These are phyloP conservation scores for Sciurus carolinensis DNA, from an alignment of 2,797 vertebrate species.

Conservation along the genomic window DNA sequence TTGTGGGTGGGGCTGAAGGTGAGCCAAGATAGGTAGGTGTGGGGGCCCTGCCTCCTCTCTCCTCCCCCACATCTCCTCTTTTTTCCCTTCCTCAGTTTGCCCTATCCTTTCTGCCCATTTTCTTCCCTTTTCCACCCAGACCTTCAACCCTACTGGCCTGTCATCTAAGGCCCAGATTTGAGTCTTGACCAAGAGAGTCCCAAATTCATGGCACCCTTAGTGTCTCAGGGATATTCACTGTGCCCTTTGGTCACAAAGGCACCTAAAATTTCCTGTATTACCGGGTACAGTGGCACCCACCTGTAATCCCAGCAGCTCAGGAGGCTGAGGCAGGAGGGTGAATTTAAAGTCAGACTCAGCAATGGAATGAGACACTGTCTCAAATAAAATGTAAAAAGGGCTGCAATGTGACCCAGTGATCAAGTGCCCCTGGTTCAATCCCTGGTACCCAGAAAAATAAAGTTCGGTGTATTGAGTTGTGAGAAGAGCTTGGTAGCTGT, in stretches of 20 bases:
- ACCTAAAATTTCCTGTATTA: background rate
- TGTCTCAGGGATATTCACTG: background rate
- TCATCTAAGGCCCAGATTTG: background rate
- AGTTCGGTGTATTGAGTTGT: background rate
- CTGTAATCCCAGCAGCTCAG: too few relatives aligned
- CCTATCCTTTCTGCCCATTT: background rate
- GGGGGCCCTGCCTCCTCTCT: background rate
- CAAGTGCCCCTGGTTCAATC: too few relatives aligned
- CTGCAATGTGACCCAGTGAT: too few relatives aligned
- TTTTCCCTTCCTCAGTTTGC: too few relatives aligned
- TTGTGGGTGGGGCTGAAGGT: background rate
- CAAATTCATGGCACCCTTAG: background rate
- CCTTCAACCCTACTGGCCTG: background rate
- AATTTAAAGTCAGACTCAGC: too few relatives aligned
- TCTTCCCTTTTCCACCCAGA: background rate
- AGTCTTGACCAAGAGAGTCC: background rate
- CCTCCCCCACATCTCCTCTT: background rate
- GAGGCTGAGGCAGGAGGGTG: too few relatives aligned
- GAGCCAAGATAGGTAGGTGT: background rate
- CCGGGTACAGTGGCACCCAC: too few relatives aligned
- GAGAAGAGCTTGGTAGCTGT: background rate
- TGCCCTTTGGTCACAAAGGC: background rate
- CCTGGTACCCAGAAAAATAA: background rate
- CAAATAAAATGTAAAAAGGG: too few relatives aligned
- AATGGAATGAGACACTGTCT: too few relatives aligned